These are phyloP conservation scores for Leucopsar rothschildi DNA, from an alignment of 2,113 vertebrate genomes.

Conservation along the genomic window DNA sequence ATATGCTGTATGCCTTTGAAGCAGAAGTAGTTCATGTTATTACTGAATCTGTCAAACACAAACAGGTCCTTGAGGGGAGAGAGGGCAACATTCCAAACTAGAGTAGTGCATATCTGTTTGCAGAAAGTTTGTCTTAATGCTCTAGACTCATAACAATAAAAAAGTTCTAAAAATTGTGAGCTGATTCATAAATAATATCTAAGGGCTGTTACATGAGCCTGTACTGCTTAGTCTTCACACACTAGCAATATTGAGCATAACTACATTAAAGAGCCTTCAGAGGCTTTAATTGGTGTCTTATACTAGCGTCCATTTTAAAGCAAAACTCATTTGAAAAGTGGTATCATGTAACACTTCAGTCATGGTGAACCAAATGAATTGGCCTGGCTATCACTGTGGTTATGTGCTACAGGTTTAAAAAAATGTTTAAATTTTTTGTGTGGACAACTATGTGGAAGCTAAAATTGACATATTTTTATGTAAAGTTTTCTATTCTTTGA, in stretches of 20 bases:
- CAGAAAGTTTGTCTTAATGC: constrained; percentile 58
- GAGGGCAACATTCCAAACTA: constrained; percentile 62
- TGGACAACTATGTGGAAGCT: constrained; percentile 75
- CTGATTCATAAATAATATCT: constrained; percentile 73
- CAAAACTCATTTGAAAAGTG: constrained; percentile 49
- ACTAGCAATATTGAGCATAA: constrained; percentile 74
- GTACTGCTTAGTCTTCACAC: constrained; percentile 68
- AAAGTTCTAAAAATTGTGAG: constrained; percentile 65
- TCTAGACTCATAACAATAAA: constrained; percentile 55
- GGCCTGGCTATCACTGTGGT: constrained; percentile 75
- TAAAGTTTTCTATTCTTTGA: constrained; percentile 96
- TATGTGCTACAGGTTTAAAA: constrained; percentile 67
- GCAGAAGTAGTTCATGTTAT: constrained; percentile 20
- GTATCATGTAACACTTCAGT: constrained; percentile 62
- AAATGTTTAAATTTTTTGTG: constrained; percentile 77
- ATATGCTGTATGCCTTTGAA: constrained; percentile 45
- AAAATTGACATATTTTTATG: constrained; percentile 94
- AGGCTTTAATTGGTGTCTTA: constrained; percentile 42
- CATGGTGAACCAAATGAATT: constrained; percentile 70
- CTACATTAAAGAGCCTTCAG: constrained; percentile 35
- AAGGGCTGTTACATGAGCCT: constrained; percentile 71
- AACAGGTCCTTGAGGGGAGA: constrained; percentile 41
- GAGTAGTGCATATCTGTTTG: constrained; percentile 64
- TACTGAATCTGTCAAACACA: not conserved
- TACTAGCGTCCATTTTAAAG: constrained; percentile 60